These are phyloP conservation scores for Anarsia innoxiella DNA, from an alignment of 2,888 invertebrate genomes.

Conservation along the genomic window DNA sequence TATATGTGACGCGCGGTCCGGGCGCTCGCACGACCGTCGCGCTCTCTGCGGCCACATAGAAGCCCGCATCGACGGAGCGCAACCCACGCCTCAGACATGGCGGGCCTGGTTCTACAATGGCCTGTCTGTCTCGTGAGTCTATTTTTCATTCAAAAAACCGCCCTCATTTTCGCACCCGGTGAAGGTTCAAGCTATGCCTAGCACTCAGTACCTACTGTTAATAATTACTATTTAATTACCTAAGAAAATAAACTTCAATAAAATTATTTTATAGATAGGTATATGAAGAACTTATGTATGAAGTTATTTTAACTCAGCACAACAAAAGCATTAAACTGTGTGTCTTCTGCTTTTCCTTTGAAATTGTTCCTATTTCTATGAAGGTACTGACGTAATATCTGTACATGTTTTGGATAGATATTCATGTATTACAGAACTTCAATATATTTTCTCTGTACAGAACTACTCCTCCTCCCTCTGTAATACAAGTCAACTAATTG, in stretches of 20 bases:
- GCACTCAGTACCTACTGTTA: no score
- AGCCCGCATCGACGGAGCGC: conserved; percentile 85
- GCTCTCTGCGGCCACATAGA: conserved; percentile 88
- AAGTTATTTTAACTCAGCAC: no score
- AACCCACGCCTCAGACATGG: conserved; percentile 83
- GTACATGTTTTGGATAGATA: no score
- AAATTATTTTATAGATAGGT: no score
- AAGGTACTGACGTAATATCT: no score
- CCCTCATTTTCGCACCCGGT: conserved; percentile 4
- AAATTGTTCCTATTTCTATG: no score
- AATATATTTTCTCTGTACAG: conserved; percentile 33
- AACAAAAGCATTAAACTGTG: no score
- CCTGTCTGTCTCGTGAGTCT: conserved; percentile 90
- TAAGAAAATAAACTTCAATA: no score
- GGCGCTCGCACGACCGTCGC: conserved; percentile 89
- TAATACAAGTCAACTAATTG: conserved; percentile 59
- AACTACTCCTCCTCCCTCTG: conserved; percentile 30
- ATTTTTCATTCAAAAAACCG: neutral
- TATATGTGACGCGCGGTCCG: conserved; percentile 90
- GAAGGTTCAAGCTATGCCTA: neutral
- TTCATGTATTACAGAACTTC: no score
- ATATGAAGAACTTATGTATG: no score
- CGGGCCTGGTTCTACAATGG: conserved; percentile 92
- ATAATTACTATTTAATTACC: no score
- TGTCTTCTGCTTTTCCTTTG: no score